Percentiles rank a stretch among this genome's conserved stretches.
These are phyloP conservation scores for Hydropotes inermis DNA, from an alignment of 2,113 vertebrate genomes.

Conservation along the genomic window DNA sequence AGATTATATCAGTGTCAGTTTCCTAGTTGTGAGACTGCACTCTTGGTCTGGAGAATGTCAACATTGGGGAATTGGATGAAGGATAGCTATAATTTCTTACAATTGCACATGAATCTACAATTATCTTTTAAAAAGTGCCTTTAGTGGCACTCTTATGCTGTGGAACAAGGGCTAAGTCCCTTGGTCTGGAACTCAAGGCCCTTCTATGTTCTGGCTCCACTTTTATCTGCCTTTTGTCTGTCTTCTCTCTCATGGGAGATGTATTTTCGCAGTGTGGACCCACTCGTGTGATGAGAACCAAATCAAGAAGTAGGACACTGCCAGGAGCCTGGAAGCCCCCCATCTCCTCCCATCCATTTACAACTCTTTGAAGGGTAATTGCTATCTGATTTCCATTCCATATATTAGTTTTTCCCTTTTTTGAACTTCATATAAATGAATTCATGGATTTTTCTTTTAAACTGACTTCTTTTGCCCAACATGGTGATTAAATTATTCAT, in stretches of 20 bases:
- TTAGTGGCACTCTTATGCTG: not conserved
- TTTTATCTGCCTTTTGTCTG: not conserved
- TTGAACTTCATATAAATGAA: not conserved
- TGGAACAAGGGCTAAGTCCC: not conserved
- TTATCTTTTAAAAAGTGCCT: not conserved
- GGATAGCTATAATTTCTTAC: not conserved
- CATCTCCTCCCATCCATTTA: accelerated
- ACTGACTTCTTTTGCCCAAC: not conserved
- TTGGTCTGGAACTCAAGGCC: not conserved
- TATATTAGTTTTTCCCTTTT: not conserved
- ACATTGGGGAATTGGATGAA: not conserved
- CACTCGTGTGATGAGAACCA: not conserved
- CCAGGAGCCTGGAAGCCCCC: not conserved
- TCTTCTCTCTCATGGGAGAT: not conserved
- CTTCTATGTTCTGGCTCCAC: not conserved
- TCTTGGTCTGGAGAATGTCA: not conserved
- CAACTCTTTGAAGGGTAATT: not conserved
- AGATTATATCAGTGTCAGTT: not conserved
- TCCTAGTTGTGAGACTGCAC: not conserved
- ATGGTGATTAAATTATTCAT: not conserved
- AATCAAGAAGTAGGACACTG: not conserved
- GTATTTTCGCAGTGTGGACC: not conserved
- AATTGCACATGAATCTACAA: not conserved
- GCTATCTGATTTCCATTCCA: not conserved
- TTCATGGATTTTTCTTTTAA: not conserved